These are phyloP conservation scores for Priocnemis perturbator DNA, from an alignment of 2,888 invertebrate genomes.

Conservation along the genomic window DNA sequence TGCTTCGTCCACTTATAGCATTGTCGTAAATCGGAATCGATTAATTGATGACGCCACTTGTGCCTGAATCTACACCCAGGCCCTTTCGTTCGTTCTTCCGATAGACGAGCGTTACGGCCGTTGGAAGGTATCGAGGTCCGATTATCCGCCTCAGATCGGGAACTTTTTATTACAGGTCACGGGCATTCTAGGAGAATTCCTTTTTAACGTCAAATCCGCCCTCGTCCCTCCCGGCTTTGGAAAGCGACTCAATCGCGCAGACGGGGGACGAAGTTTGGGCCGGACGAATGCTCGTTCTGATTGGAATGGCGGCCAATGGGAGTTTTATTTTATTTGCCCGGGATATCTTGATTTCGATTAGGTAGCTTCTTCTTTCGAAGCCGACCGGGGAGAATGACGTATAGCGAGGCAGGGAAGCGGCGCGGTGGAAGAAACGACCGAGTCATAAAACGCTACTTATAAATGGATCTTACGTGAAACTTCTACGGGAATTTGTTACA, in stretches of 20 bases:
- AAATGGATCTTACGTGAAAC: too few species aligned
- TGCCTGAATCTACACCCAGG: neutral
- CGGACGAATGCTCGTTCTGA: constrained; percentile 37
- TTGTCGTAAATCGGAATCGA: too few species aligned
- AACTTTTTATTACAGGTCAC: neutral
- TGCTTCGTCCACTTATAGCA: too few species aligned
- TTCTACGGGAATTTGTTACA: too few species aligned
- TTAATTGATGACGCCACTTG: constrained; percentile 33
- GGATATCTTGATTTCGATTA: constrained; percentile 52
- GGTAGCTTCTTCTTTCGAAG: constrained; percentile 31
- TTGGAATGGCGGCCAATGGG: constrained; percentile 36
- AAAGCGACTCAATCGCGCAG: constrained; percentile 28
- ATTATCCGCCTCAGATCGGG: neutral
- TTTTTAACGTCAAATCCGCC: constrained; percentile 22
- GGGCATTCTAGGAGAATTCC: constrained; percentile 12
- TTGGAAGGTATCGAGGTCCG: constrained; percentile 38
- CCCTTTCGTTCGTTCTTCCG: neutral
- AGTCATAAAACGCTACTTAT: neutral
- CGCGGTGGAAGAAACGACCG: constrained; percentile 13
- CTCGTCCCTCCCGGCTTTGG: constrained; percentile 19
- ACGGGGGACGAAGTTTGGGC: constrained; percentile 30
- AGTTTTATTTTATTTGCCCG: constrained; percentile 48
- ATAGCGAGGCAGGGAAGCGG: constrained; percentile 4
- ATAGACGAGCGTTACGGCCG: constrained; percentile 34
- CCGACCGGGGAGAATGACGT: constrained; percentile 4